Evolutionary conservation across 1,140 invertebrate genomes (phyloP), one percentile per base, ranked within the genome.

Genomic region (Campoletis sonorensis): DNA sequence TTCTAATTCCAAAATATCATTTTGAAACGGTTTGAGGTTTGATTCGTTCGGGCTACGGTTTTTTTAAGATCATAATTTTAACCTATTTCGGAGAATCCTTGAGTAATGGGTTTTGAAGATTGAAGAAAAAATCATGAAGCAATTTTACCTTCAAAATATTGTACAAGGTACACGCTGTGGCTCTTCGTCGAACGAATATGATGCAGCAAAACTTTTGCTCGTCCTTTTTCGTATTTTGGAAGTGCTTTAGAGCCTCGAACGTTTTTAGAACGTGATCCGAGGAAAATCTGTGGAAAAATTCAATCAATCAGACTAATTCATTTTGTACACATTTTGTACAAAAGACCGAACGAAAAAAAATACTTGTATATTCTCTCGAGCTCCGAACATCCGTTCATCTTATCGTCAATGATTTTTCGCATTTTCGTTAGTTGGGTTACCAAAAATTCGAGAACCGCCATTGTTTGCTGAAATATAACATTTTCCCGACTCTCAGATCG

Each of bases 111-210:
- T 58, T 58, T 58, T 4, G 4, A 67, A 67, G 4, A 23, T 23
- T 23, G 4, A 27, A 27, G 4, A 67, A 49, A 27, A 49, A 27
- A 11, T 45, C 11, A 11, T 45, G 33, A 75, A 75, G 33, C 7
- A 8, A 54, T 76, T 91, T 89, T 89, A 95, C 94, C 85, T 95
- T 93, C 0, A 98, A 88, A 33, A 98, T 90, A 84, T 96, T 94
- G 86, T 94, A 96, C 1, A 99, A 88, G 13, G 96, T 92, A 91
- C 97, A 96, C 0, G 96, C 95, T 0, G 95, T 96, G 79, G 95
- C 95, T 78, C 96, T 93, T 82, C 95, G 93, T 88, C 96, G 92
- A 0, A 97, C 96, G 92, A 99, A 98, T 51, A 98, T 93, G 26
- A 99, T 93, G 0, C 94, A 95, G 84, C 94, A 96, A n/a, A 98